phyloP scores from a whole-genome alignment of 2,113 vertebrate species.

The Sylvia atricapilla region DNA sequence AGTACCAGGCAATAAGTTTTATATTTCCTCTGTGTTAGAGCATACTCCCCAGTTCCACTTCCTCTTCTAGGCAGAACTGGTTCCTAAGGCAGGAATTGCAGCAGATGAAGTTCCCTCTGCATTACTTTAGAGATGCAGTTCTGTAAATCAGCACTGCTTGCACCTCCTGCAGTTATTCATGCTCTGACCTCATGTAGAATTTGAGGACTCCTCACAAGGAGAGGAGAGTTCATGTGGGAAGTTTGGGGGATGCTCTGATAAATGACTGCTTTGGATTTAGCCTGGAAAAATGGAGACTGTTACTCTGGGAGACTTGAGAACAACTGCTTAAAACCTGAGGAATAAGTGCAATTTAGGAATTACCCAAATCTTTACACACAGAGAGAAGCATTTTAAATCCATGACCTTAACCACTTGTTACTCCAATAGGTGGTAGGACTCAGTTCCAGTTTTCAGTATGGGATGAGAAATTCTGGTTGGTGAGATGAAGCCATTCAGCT shows the following conservation, averaged over 20 bases:
- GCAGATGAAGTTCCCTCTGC: not conserved
- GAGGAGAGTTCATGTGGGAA: not conserved
- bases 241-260: not conserved
- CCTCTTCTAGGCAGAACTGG: not conserved
- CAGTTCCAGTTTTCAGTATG: not conserved
- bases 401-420: not conserved
- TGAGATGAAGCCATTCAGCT: not conserved
- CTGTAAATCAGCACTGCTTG: not conserved
- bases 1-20: conserved; percentile 70
- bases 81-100: not conserved
- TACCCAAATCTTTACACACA: not conserved
- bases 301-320: not conserved
- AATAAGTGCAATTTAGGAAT: not conserved
- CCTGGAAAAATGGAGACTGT: not conserved
- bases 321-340: not conserved
- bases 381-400: not conserved
- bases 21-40: not conserved
- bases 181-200: not conserved
- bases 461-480: rapidly evolving
- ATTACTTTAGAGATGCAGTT: not conserved
- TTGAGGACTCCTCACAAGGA: not conserved
- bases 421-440: not conserved
- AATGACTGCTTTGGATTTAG: not conserved
- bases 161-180: not conserved
- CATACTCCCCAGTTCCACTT: not conserved